Base-by-base conservation (phyloP, 2,113 vertebrate genomes). In the Larimichthys polyactis region DNA sequence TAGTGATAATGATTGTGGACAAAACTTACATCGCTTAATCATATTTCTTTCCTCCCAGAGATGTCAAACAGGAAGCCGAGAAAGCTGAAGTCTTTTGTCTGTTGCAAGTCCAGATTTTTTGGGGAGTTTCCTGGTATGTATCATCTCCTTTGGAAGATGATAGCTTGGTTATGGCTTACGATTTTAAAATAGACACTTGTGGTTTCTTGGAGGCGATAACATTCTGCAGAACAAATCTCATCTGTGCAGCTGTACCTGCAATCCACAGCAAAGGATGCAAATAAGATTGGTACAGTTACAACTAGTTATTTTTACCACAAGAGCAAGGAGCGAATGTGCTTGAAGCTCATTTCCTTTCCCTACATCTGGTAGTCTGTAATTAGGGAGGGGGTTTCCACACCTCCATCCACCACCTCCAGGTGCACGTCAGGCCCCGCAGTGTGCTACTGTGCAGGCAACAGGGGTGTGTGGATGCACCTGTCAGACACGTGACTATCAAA, bases 311-410 rank as follows among this genome's bases (percentile, higher is more conserved):
- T 46, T 70, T 52, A 81, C 32, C 11, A 77, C 52, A 60, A 44
- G 4, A 82, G 67, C 70, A 32, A 8, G 36, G 7, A 40, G 36
- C 7, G 36, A 36, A 65, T 69, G 71, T 32, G 43, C 59, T 81
- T 43, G 16, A 71, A 63, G 70, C 84, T 65, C 46, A 58, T 82
- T 84, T 69, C 51, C 24, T 65, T 67, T 71, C 58, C 78, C 84
- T 70, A 57, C 71, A 79, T 74, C 68, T 77, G 71, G 43, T 67
- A 40, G 63, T 10, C 48, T 77, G 48, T 80, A 75, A 86, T 78
- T 81, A 72, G 64, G 58, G 4, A 72, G 64, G 58, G 4, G 27
- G 68, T 80, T 66, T 78, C 55, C 52, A 75, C 74, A 72, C 62
- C 22, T 79, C 46, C 19, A 24, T 60, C 69, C n/a, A 60, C 69